Percentiles rank a stretch among this genome's conserved stretches.
Evolutionary conservation across 2,888 invertebrate species (phyloP).

Genomic region (Cryptocheilus praepositus): DNA sequence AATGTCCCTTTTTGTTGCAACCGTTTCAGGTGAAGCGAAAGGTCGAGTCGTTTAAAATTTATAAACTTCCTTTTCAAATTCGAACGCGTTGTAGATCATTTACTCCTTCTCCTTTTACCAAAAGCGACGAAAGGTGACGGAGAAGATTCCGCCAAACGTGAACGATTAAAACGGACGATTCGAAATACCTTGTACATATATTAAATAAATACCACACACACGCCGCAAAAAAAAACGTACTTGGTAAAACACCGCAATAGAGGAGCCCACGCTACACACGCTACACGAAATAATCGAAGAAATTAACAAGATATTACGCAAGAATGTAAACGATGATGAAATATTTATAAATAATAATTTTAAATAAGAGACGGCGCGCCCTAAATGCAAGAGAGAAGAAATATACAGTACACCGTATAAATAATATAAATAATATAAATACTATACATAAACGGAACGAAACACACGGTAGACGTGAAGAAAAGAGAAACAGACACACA

Average conservation of each 20-base stretch:
- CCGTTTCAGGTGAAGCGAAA: too few species aligned
- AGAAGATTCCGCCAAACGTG: too few species aligned
- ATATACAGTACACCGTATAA: conserved; percentile 53
- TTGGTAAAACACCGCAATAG: conserved; percentile 49
- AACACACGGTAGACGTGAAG: too few species aligned
- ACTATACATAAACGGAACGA: conserved; percentile 52
- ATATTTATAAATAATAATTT: conserved; percentile 62
- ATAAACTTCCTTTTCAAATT: too few species aligned
- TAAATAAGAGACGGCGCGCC: conserved; percentile 51
- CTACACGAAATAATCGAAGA: conserved; percentile 20
- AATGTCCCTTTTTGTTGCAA: too few species aligned
- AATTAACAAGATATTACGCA: conserved; percentile 50
- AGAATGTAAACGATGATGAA: conserved; percentile 51
- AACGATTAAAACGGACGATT: too few species aligned
- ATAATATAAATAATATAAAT: conserved; percentile 63
- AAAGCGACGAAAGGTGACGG: too few species aligned
- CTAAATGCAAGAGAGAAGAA: conserved; percentile 51
- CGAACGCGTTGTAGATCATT: too few species aligned
- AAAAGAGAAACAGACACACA: too few species aligned
- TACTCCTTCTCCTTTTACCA: too few species aligned
- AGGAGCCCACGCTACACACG: conserved; percentile 48
- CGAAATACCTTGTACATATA: too few species aligned
- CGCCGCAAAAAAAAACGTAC: conserved; percentile 9
- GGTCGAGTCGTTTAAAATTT: too few species aligned
- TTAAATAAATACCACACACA: neutral